Conservation (phyloP, 1,140 invertebrate genomes). For the Dendroctonus ponderosae region DNA sequence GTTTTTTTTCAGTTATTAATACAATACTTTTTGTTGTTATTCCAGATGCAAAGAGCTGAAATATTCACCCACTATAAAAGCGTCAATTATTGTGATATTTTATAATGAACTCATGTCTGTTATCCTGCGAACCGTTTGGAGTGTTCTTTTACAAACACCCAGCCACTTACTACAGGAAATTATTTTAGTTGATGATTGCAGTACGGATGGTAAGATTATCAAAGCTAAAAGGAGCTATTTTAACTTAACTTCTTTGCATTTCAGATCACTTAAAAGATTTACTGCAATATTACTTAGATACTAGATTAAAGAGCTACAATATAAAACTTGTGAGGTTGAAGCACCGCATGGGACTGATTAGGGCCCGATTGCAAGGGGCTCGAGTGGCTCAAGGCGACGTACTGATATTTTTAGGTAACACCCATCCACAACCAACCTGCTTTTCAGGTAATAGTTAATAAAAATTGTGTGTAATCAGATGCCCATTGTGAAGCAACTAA, state of each 20-base stretch:
- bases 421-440: background rate
- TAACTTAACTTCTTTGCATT: too few species aligned
- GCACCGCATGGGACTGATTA: slow-evolving; percentile 78
- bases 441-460: background rate
- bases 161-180: slow-evolving; percentile 73
- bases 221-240: too few species aligned
- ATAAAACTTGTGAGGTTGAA: slow-evolving; percentile 76
- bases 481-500: slow-evolving; percentile 90
- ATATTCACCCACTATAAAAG: slow-evolving; percentile 59
- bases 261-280: slow-evolving; percentile 49
- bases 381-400: slow-evolving; percentile 76
- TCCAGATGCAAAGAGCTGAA: slow-evolving; percentile 56
- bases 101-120: slow-evolving; percentile 87
- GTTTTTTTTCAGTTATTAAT: too few species aligned
- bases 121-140: slow-evolving; percentile 81
- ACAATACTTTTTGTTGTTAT: slow-evolving; percentile 1
- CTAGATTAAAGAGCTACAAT: slow-evolving; percentile 61
- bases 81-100: slow-evolving; percentile 80
- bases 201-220: slow-evolving; percentile 63
- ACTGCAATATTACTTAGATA: slow-evolving; percentile 74
- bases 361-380: slow-evolving; percentile 80
- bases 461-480: slow-evolving; percentile 68
- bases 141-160: slow-evolving; percentile 79
- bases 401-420: slow-evolving; percentile 61
- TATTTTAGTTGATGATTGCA: slow-evolving; percentile 86